Evolutionary conservation across 2,113 vertebrate genomes (phyloP).

Genomic region (Alouatta palliata): DNA sequence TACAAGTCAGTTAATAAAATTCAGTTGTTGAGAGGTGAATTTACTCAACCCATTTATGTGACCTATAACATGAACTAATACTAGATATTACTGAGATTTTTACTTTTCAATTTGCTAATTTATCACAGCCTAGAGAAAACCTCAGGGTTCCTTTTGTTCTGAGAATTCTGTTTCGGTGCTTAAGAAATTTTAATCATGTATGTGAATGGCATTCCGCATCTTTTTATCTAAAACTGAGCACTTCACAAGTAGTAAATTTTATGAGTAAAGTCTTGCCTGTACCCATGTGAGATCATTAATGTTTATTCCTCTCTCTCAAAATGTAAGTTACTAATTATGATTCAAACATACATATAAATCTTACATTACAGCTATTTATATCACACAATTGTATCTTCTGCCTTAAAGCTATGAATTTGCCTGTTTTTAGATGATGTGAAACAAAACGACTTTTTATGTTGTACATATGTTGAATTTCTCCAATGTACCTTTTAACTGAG

Average conservation of each 20-base stretch:
- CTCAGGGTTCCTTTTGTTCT: conserved; percentile 8
- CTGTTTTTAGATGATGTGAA: conserved; percentile 56
- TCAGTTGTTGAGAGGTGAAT: neutral
- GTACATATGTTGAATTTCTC: conserved; percentile 17
- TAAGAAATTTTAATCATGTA: neutral
- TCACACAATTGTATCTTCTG: conserved; percentile 36
- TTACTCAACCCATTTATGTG: neutral
- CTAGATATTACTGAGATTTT: neutral
- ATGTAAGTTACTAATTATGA: conserved; percentile 38
- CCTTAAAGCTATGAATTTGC: conserved; percentile 54
- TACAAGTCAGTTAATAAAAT: neutral
- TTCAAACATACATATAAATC: conserved; percentile 37
- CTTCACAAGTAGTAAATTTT: conserved; percentile 30
- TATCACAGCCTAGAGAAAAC: conserved; percentile 17
- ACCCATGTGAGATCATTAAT: neutral
- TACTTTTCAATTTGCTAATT: neutral
- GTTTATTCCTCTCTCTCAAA: conserved; percentile 55
- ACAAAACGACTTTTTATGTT: conserved; percentile 32
- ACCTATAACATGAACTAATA: neutral
- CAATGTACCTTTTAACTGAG: conserved; percentile 23
- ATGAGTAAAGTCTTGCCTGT: conserved; percentile 46
- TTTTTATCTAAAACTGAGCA: conserved; percentile 40
- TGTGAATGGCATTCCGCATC: neutral
- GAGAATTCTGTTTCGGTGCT: neutral
- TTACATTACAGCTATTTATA: conserved; percentile 56